phyloP scores from a whole-genome alignment of 1,140 invertebrate species.

The Nephila pilipes region DNA sequence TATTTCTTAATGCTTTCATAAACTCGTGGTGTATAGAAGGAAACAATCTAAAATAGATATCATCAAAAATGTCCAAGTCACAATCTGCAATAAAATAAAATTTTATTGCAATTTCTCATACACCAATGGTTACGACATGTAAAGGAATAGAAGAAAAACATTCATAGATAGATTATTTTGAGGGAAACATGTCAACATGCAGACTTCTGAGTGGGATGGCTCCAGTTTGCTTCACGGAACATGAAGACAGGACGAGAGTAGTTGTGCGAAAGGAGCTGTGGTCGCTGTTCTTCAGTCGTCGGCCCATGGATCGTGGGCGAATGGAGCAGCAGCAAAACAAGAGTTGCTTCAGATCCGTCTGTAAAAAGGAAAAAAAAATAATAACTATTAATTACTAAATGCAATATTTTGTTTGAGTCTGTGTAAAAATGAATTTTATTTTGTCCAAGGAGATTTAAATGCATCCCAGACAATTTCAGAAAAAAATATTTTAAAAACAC shows the following conservation, averaged over 20 bases:
- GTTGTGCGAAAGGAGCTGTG: conserved; percentile 64
- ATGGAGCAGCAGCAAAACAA: conserved; percentile 59
- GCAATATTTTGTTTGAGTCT: no score
- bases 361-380: neutral
- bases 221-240: neutral
- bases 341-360: conserved; percentile 68
- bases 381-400: no score
- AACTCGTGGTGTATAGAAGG: no score
- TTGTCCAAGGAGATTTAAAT: no score
- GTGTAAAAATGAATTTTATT: no score
- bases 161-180: neutral
- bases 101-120: conserved; percentile 33
- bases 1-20: no score
- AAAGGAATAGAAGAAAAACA: neutral
- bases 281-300: conserved; percentile 59
- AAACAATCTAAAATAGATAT: no score
- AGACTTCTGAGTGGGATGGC: conserved; percentile 52
- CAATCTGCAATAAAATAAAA: neutral
- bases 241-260: conserved; percentile 54
- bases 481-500: no score
- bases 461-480: no score
- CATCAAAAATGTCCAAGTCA: no score
- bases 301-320: neutral
- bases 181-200: conserved; percentile 63
- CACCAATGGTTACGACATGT: neutral